Conservation (phyloP, 2,113 vertebrate genomes). For the Pteruthius melanotis region DNA sequence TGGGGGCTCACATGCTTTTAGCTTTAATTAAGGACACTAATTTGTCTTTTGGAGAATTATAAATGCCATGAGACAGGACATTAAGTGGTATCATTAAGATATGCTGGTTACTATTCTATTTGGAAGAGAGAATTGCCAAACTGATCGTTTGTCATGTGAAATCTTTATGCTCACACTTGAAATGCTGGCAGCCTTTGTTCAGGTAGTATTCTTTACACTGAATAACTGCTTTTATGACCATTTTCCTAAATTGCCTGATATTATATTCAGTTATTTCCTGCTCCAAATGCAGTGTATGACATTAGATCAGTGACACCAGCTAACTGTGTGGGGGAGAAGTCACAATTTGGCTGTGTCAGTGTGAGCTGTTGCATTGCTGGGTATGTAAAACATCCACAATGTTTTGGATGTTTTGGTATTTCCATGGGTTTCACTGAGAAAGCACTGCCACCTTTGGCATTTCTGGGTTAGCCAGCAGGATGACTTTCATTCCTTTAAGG, state of each 20-base stretch:
- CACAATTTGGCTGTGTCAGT: background rate
- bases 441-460: background rate
- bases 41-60: background rate
- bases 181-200: background rate
- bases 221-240: background rate
- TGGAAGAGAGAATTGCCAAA: background rate
- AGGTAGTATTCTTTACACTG: background rate
- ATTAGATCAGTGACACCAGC: background rate
- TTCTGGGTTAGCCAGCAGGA: background rate
- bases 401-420: too few relatives aligned
- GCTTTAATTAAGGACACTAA: background rate
- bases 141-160: background rate
- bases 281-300: background rate
- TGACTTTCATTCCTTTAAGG: background rate
- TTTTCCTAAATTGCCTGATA: background rate
- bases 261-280: background rate
- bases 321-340: background rate
- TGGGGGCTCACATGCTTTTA: background rate
- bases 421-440: background rate
- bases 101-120: background rate
- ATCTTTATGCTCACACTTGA: background rate
- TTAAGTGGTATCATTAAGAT: background rate
- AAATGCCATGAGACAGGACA: background rate
- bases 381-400: background rate
- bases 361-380: background rate